Percentiles rank a stretch among this genome's conserved stretches.
These are phyloP conservation scores for Drosophila fulvimacula DNA, from an alignment of 2,888 invertebrate genomes.

Conservation along the genomic window DNA sequence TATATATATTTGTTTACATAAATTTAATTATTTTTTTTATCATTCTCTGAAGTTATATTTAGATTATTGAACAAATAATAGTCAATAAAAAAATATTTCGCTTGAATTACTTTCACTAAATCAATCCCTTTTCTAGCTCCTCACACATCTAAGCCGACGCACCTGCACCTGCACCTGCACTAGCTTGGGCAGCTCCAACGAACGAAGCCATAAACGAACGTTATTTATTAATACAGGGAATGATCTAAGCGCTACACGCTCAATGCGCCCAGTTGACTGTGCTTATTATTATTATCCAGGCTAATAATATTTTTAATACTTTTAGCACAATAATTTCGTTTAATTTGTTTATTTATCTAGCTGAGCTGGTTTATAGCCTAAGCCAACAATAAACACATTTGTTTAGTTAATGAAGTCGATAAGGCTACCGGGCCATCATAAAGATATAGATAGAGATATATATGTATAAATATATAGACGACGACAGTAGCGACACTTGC, in stretches of 20 bases:
- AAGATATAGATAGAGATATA: slow-evolving; percentile 57
- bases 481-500: slow-evolving; percentile 54
- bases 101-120: neutral
- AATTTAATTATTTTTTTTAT: neutral
- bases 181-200: neutral
- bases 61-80: neutral
- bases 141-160: slow-evolving; percentile 6
- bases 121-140: neutral
- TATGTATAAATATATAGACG: slow-evolving; percentile 7
- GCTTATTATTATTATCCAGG: slow-evolving; percentile 48
- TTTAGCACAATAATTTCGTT: slow-evolving; percentile 73
- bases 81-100: neutral
- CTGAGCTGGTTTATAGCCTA: slow-evolving; percentile 30
- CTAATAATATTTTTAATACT: slow-evolving; percentile 65
- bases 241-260: slow-evolving; percentile 4
- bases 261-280: neutral
- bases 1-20: neutral
- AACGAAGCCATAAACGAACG: slow-evolving; percentile 28
- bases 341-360: slow-evolving; percentile 77
- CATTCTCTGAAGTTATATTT: neutral
- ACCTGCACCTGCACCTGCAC: slow-evolving; percentile 1
- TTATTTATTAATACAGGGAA: slow-evolving; percentile 37
- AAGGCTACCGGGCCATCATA: slow-evolving; percentile 73
- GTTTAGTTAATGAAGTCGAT: slow-evolving; percentile 76
- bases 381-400: slow-evolving; percentile 70